Conservation (phyloP, 2,797 vertebrate genomes). For the Ambastaia sidthimunki region DNA sequence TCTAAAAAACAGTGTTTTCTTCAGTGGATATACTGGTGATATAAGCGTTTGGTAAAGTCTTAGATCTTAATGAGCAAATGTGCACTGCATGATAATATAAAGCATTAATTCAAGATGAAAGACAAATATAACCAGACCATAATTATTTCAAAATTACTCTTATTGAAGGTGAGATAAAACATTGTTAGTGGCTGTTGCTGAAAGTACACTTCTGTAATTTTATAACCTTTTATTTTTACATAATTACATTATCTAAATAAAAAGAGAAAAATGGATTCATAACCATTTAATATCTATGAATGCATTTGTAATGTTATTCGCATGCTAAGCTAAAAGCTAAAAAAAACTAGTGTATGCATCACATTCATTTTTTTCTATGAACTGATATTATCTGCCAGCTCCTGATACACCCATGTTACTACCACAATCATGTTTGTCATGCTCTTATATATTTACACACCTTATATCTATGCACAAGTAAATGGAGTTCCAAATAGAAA, state of each 20-base stretch:
- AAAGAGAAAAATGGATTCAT: neutral
- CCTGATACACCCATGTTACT: slow-evolving; percentile 9
- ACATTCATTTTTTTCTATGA: slow-evolving; percentile 28
- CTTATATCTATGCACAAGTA: slow-evolving; percentile 47
- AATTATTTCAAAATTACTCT: slow-evolving; percentile 38
- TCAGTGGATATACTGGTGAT: slow-evolving; percentile 28
- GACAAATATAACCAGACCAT: slow-evolving; percentile 31
- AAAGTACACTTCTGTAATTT: slow-evolving; percentile 4
- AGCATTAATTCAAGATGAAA: slow-evolving; percentile 52
- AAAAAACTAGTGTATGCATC: slow-evolving; percentile 19
- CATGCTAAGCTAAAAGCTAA: slow-evolving; percentile 9
- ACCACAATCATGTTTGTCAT: slow-evolving; percentile 29
- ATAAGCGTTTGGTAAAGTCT: slow-evolving; percentile 35
- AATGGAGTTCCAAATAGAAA: slow-evolving; percentile 55
- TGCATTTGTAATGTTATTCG: neutral
- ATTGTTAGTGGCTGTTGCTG: slow-evolving; percentile 25
- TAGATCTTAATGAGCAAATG: slow-evolving; percentile 52
- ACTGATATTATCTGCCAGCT: slow-evolving; percentile 22
- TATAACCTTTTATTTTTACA: neutral
- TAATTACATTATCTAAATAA: slow-evolving; percentile 10
- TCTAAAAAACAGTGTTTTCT: slow-evolving; percentile 45
- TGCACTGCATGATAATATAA: slow-evolving; percentile 54
- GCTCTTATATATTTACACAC: slow-evolving; percentile 21
- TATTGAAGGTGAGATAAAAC: slow-evolving; percentile 31
- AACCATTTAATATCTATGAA: slow-evolving; percentile 5